Evolutionary conservation across 2,113 vertebrate species (phyloP).

Genomic region (Myrmecophaga tridactyla): DNA sequence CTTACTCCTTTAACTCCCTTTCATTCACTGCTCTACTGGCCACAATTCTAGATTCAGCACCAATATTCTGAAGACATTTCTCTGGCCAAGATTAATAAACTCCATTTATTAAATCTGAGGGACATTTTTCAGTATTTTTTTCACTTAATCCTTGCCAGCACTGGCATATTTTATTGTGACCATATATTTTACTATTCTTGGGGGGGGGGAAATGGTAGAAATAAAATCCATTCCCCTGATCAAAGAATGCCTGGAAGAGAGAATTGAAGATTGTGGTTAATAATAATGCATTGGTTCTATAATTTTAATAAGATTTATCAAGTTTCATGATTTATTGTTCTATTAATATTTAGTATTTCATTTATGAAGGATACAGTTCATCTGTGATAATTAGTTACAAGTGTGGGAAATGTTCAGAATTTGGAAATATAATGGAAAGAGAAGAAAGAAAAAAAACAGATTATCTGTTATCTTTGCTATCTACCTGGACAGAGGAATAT

Average conservation of each 20-base stretch:
- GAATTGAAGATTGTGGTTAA: neutral
- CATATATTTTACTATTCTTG: neutral
- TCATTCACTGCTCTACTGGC: neutral
- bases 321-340: no score
- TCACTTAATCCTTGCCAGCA: neutral
- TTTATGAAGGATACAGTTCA: neutral
- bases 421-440: neutral
- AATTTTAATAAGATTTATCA: neutral
- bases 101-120: neutral
- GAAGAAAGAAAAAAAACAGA: neutral
- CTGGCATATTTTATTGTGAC: neutral
- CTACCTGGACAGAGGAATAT: neutral
- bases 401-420: neutral
- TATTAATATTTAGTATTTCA: neutral
- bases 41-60: neutral
- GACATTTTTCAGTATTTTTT: neutral
- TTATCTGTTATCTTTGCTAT: neutral
- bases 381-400: neutral
- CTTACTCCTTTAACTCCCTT: neutral
- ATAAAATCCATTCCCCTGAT: neutral
- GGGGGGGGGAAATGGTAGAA: neutral
- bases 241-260: neutral
- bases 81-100: neutral
- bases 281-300: neutral
- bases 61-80: neutral